phyloP scores from a whole-genome alignment of 2,888 invertebrate species.

The Napeogenes sylphis region DNA sequence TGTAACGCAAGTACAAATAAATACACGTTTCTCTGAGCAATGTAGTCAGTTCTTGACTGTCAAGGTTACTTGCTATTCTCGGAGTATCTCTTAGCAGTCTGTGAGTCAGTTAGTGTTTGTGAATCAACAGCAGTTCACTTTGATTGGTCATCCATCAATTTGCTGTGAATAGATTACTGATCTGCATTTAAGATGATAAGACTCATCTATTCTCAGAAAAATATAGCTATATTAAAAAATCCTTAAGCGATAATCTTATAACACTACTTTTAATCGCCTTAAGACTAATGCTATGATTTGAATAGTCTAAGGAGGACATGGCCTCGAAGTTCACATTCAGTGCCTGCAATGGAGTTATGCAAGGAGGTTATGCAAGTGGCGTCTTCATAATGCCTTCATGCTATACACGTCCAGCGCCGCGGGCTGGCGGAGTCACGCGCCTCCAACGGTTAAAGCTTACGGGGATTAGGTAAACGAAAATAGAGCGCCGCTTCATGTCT shows the following conservation, averaged over 20 bases:
- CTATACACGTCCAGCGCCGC: slow-evolving; percentile 49
- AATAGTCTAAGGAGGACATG: slow-evolving; percentile 43
- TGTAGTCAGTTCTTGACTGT: slow-evolving; percentile 43
- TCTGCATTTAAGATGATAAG: too few species aligned
- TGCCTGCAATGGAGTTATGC: slow-evolving; percentile 63
- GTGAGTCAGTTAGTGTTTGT: slow-evolving; percentile 58
- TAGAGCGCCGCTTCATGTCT: slow-evolving; percentile 49
- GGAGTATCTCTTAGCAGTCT: slow-evolving; percentile 65
- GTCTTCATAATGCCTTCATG: slow-evolving; percentile 49
- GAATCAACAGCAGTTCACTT: slow-evolving; percentile 58
- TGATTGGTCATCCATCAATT: slow-evolving; percentile 58
- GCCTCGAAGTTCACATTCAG: slow-evolving; percentile 64
- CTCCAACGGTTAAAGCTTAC: slow-evolving; percentile 39
- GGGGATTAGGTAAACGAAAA: slow-evolving; percentile 60
- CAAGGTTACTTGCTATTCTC: slow-evolving; percentile 69
- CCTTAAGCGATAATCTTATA: not conserved
- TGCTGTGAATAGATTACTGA: slow-evolving; percentile 8
- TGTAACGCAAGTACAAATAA: slow-evolving; percentile 10
- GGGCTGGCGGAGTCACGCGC: slow-evolving; percentile 43
- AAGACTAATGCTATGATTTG: slow-evolving; percentile 24
- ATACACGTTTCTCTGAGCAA: slow-evolving; percentile 31
- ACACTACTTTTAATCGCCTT: not conserved
- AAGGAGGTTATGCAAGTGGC: slow-evolving; percentile 55
- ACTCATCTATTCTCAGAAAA: too few species aligned
- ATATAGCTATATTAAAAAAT: too few species aligned